Evolutionary conservation across 37 sponge, comb jelly and placozoan genomes (phyloP), one percentile per base, ranked within the genome.

Genomic region (Chondrilla cf. caribensis): DNA sequence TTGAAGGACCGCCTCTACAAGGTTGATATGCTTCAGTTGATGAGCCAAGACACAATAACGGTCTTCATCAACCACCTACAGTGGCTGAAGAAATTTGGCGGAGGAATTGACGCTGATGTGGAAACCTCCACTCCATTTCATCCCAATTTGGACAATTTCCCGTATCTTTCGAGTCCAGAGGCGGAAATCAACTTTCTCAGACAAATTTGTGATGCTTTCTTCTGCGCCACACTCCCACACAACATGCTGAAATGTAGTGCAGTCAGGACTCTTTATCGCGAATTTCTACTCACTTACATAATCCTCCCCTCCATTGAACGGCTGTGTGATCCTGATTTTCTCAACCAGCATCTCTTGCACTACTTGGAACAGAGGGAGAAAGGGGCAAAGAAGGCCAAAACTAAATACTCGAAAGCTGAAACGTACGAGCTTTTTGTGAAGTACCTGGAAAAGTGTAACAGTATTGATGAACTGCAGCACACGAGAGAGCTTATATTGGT

Each of bases 241-340:
- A 83, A 88, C 25, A 39, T 81, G 80, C 70, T 88, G 42, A 75
- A 84, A 21, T 89, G 95, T 67, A 84, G 79, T 15, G 85, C 85
- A 38, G 78, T 89, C 1, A 62, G 95, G 21, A 83, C 82, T 5
- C 79, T 94, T 32, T 26, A 84, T 2, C 84, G 95, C 0, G 95
- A 94, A 39, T 90, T 77, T 77, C 75, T 94, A 18, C 66, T 84
- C 5, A 81, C 85, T 35, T 73, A 79, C 18, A 82, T 96, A 58
- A 38, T 96, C 22, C 81, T 70, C 58, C 97, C 97, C 0, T 79
- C 85, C 39, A 85, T 91, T 28, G 89, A 93, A 2, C 72, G 80
- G 76, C n/a, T 96, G 15, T 94, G 94, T 58, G 94, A 96, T 51
- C 97, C 97, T 14, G 97, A 96, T 81, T 91, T 86, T 79, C 82